Conservation (phyloP, 2,888 invertebrate species). For the Lypha dubia region DNA sequence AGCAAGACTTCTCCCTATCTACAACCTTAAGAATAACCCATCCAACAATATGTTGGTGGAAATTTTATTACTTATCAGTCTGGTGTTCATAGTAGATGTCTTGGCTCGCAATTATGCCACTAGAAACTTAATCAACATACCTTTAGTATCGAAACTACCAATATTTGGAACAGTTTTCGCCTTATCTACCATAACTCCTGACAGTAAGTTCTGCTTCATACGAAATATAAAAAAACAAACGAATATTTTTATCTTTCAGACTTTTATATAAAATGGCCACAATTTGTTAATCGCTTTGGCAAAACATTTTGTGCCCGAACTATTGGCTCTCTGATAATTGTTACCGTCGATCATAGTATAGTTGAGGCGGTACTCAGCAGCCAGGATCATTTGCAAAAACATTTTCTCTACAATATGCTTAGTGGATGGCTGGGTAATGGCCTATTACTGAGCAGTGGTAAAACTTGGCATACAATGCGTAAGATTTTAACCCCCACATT, state of each 20-base stretch:
- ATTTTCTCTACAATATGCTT: conserved; percentile 77
- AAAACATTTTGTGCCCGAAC: conserved; percentile 71
- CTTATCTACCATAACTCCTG: conserved; percentile 77
- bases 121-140: conserved; percentile 72
- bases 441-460: conserved; percentile 78
- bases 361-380: conserved; percentile 78
- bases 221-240: neutral
- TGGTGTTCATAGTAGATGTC: conserved; percentile 49
- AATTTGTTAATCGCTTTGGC: conserved; percentile 68
- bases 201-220: conserved; percentile 75
- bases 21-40: neutral
- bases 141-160: conserved; percentile 78
- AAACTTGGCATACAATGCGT: conserved; percentile 87
- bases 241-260: conserved; percentile 49
- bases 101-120: conserved; percentile 46
- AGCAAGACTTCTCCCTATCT: neutral
- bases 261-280: conserved; percentile 70
- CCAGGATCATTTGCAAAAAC: conserved; percentile 78
- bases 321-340: conserved; percentile 73
- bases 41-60: conserved; percentile 31
- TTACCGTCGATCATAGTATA: conserved; percentile 78
- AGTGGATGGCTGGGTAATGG: conserved; percentile 81
- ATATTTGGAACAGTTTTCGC: conserved; percentile 77
- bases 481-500: conserved; percentile 91
- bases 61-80: conserved; percentile 46